A percentile compares a stretch with the other conserved stretches of the same genome.
These are phyloP conservation scores for Tupaia tana DNA, from an alignment of 2,113 vertebrate species.

Conservation along the genomic window DNA sequence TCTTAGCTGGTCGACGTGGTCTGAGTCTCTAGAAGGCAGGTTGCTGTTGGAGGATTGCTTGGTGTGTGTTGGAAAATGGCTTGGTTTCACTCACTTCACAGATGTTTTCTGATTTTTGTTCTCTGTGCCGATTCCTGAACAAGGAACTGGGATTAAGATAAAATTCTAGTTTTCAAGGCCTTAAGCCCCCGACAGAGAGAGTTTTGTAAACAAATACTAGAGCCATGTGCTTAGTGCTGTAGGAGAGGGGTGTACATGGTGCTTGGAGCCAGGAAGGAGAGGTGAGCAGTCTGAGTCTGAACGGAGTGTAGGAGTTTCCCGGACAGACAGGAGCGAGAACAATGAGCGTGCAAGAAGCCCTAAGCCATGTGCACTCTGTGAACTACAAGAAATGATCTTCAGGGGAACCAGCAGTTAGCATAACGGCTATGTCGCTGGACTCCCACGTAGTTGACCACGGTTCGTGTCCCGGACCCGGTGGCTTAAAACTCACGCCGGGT, in stretches of 20 bases:
- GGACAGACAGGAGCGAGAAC: not conserved
- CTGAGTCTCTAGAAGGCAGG: not conserved
- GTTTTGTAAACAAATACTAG: not conserved
- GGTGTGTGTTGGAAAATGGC: not conserved
- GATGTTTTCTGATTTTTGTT: not conserved
- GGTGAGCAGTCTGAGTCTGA: not conserved
- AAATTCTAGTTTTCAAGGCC: not conserved
- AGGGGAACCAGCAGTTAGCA: too few species aligned
- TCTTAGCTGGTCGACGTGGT: not conserved
- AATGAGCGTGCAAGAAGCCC: not conserved
- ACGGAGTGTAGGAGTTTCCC: not conserved
- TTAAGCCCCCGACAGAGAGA: not conserved
- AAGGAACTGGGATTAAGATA: slow-evolving; percentile 27
- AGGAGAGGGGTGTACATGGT: not conserved
- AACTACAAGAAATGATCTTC: not conserved
- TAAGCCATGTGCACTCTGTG: not conserved
- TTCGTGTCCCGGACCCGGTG: too few species aligned
- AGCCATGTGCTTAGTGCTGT: not conserved
- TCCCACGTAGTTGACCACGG: too few species aligned
- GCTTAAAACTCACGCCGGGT: too few species aligned
- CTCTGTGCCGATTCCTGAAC: not conserved
- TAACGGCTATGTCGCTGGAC: too few species aligned
- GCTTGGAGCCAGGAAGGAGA: not conserved
- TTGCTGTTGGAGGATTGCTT: not conserved
- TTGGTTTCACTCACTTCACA: not conserved